phyloP scores from a whole-genome alignment of 2,113 vertebrate genomes.

The Takifugu flavidus region DNA sequence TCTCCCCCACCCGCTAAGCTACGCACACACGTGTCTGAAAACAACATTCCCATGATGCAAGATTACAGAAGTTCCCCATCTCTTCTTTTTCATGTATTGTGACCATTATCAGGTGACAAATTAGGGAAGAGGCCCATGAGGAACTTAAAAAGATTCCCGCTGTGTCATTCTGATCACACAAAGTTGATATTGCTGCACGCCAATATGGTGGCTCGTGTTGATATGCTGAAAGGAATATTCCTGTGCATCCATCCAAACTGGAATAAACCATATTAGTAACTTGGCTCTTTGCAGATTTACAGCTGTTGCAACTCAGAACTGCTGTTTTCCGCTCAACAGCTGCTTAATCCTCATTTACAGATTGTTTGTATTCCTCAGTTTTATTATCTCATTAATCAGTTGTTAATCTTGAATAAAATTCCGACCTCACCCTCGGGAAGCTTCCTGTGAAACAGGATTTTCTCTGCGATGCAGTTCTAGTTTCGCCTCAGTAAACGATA shows the following conservation, averaged over 20 bases:
- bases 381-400: not conserved
- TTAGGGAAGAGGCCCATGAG: conserved; percentile 57
- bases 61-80: conserved; percentile 55
- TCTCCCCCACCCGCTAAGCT: not conserved
- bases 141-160: conserved; percentile 57
- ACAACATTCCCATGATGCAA: conserved; percentile 59
- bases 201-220: not conserved
- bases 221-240: no score
- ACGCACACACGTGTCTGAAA: conserved; percentile 11
- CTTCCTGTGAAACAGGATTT: conserved; percentile 28
- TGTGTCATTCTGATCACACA: conserved; percentile 62
- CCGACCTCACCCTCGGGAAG: not conserved
- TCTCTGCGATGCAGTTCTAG: not conserved
- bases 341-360: not conserved
- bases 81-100: conserved; percentile 45
- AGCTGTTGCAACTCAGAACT: no score
- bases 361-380: not conserved
- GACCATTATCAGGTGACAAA: conserved; percentile 69
- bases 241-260: no score
- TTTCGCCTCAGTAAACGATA: not conserved
- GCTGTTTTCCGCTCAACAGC: no score
- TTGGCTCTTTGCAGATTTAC: no score
- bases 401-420: not conserved
- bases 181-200: not conserved
- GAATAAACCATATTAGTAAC: no score